Evolutionary conservation across 2,797 vertebrate genomes (phyloP).

Genomic region (Lepilemur septentrionalis): DNA sequence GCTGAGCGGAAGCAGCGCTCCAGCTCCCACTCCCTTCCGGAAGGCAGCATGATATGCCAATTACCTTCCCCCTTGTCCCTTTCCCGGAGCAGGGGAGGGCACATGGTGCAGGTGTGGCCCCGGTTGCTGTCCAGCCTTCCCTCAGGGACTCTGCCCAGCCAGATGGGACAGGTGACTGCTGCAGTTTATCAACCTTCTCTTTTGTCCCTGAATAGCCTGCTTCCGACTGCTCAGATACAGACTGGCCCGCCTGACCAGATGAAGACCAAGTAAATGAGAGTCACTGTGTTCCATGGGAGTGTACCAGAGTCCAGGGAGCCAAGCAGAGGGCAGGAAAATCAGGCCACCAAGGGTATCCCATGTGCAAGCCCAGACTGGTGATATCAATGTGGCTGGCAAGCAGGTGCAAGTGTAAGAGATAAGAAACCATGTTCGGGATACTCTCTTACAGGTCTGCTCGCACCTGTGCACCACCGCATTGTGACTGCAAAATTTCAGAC

Average conservation of each 20-base stretch:
- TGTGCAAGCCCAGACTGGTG: too few species aligned
- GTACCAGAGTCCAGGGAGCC: neutral
- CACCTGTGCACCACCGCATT: neutral
- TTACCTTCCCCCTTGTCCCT: neutral
- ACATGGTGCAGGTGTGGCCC: too few species aligned
- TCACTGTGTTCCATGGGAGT: neutral
- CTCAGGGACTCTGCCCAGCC: neutral
- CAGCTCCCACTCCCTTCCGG: rapidly evolving
- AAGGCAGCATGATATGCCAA: neutral
- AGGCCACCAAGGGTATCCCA: neutral
- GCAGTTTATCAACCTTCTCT: neutral
- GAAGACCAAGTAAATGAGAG: neutral
- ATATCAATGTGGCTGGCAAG: neutral
- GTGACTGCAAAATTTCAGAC: neutral
- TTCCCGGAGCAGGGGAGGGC: neutral
- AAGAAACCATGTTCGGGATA: neutral
- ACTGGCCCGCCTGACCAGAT: neutral
- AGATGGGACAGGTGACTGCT: neutral
- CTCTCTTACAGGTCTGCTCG: neutral
- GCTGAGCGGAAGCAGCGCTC: neutral
- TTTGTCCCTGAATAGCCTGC: neutral
- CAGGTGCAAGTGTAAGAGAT: neutral
- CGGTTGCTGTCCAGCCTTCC: too few species aligned
- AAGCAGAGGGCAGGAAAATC: neutral
- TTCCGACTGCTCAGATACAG: neutral